These are phyloP conservation scores for Drosophila planitibia DNA, from an alignment of 2,888 invertebrate species.

Conservation along the genomic window DNA sequence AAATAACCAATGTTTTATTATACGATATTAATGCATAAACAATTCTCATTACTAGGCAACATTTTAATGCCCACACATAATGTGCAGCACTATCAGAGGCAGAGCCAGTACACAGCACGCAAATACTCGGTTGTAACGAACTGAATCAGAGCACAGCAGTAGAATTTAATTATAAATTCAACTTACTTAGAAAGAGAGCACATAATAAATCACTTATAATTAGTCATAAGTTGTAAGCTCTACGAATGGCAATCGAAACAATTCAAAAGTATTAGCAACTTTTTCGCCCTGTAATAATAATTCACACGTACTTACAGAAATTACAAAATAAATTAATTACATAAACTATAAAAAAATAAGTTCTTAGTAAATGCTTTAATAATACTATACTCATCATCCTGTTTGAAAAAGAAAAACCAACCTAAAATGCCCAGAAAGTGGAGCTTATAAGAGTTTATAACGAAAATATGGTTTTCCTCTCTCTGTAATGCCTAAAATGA, in stretches of 20 bases:
- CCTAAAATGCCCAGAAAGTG: conserved; percentile 80
- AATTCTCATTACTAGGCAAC: conserved; percentile 81
- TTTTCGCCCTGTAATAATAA: conserved; percentile 33
- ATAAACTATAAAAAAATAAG: conserved; percentile 15
- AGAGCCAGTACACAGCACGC: conserved; percentile 84
- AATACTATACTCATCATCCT: conserved; percentile 25
- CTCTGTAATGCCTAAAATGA: conserved; percentile 60
- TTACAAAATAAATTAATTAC: conserved; percentile 12
- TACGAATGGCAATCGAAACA: conserved; percentile 50
- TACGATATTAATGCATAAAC: conserved; percentile 63
- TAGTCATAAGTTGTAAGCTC: conserved; percentile 79
- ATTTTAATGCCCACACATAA: conserved; percentile 84
- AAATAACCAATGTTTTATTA: conserved; percentile 32
- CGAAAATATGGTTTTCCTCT: conserved; percentile 42
- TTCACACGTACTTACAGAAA: conserved; percentile 34
- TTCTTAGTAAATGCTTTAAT: conserved; percentile 26
- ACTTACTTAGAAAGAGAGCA: conserved; percentile 45
- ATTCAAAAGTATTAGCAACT: conserved; percentile 69
- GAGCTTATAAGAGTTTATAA: conserved; percentile 75
- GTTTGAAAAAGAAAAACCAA: neutral
- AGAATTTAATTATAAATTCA: conserved; percentile 47
- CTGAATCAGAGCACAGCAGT: conserved; percentile 60
- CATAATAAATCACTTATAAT: conserved; percentile 46
- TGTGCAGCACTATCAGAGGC: conserved; percentile 85
- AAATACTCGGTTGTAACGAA: conserved; percentile 84